Evolutionary conservation across 2,113 vertebrate genomes (phyloP).

Genomic region (Tor tambroides): DNA sequence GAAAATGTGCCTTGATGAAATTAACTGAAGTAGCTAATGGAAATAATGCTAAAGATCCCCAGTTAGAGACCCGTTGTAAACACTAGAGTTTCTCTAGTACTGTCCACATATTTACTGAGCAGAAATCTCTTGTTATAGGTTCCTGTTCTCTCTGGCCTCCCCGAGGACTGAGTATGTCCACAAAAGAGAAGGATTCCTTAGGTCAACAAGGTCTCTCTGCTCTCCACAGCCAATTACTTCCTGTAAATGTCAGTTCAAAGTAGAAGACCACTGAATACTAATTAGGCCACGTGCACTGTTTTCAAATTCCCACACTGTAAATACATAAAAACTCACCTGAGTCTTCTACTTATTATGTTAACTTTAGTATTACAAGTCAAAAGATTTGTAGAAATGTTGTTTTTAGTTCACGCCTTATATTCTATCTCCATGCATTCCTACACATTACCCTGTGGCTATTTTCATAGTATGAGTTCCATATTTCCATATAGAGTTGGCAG

Average conservation of each 20-base stretch:
- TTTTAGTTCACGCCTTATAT: background rate
- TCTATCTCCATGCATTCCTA: background rate
- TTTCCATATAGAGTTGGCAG: background rate
- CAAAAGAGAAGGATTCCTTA: constrained; percentile 41
- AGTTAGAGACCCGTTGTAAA: background rate
- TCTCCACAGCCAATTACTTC: constrained; percentile 57
- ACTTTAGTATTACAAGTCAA: background rate
- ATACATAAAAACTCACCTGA: background rate
- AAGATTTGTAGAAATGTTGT: background rate
- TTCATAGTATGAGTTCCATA: background rate
- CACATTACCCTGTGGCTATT: background rate
- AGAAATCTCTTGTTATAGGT: background rate
- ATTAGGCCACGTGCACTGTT: constrained; percentile 42
- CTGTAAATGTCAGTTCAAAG: constrained; percentile 61
- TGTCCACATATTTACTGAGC: background rate
- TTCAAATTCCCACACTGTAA: constrained; percentile 13
- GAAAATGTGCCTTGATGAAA: background rate
- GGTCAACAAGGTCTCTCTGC: constrained; percentile 46
- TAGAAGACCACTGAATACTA: constrained; percentile 39
- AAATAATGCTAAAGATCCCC: background rate
- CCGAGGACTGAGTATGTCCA: constrained; percentile 36
- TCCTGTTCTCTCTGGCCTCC: constrained; percentile 29
- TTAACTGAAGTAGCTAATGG: background rate
- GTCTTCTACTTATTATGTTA: background rate
- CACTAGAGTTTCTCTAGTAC: background rate